Evolutionary conservation across 2,888 invertebrate species (phyloP), one percentile per base, ranked within the genome.

Genomic region (Baronia brevicornis): DNA sequence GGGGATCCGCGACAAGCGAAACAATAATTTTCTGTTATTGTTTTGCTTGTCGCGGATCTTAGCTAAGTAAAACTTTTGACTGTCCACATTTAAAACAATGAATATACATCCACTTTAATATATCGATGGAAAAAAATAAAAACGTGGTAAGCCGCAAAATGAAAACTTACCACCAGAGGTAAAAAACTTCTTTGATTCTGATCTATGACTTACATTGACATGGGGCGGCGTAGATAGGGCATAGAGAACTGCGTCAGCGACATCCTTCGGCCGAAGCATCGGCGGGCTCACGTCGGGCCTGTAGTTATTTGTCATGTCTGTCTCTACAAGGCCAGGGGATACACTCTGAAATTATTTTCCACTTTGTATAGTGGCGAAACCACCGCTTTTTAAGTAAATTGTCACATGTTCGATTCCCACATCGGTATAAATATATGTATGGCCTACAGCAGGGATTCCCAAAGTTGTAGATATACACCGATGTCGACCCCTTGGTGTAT

Each of bases 181-280:
- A 4, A 20, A 15, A 25, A 11, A 11, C 5, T 12, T 23, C 25
- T 6, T 26, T 6, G 14, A 5, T 25, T 12, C 5, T 3, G 8
- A 12, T 14, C 3, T 10, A 7, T 9, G 32, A 48, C 69, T 64
- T 14, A 78, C 75, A 41, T 75, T 77, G 3, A 77, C 88, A 44
- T 86, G 75, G 1, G 88, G 75, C 2, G 90, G 89, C 0, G 89
- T 87, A 3, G 87, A 78, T 6, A 92, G 60, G 0, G 86, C 86
- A 51, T 88, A 90, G 5, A 87, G 38, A 1, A 90, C 85, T 1
- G 89, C 86, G 38, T 88, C 82, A 0, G 90, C 88, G 3, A 92
- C 75, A 53, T 91, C 91, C 21, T 71, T 60, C 0, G 89, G 58
- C n/a, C 44, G 36, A 28, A 78, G 44, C 26, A 84, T 64, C 3